A percentile compares a stretch with the other conserved stretches of the same genome.
These are phyloP conservation scores for Anisognathus igniventris DNA, from an alignment of 2,797 vertebrate species.

Conservation along the genomic window DNA sequence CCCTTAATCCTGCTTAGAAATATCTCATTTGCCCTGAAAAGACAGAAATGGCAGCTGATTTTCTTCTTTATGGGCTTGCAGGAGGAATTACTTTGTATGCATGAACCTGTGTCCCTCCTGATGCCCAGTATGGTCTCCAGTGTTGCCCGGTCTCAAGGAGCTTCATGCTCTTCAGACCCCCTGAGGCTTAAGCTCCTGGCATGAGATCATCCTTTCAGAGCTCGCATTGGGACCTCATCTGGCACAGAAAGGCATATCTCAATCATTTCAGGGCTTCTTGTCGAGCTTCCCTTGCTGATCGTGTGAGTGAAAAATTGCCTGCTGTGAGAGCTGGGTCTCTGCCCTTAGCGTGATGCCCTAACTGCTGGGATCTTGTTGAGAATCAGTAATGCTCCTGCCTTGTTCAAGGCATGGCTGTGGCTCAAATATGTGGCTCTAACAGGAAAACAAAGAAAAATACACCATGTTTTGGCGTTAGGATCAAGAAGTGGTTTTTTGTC, in stretches of 20 bases:
- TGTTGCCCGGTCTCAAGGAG: fast-evolving
- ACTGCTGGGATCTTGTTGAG: neutral
- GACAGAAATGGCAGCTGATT: neutral
- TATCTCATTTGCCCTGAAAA: neutral
- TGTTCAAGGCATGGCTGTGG: neutral
- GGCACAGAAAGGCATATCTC: neutral
- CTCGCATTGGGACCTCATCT: neutral
- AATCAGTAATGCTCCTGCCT: neutral
- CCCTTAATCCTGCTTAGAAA: neutral
- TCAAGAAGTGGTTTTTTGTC: neutral
- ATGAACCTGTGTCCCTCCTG: neutral
- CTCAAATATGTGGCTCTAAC: neutral
- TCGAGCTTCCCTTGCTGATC: fast-evolving
- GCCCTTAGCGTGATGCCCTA: neutral
- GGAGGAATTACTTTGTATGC: neutral
- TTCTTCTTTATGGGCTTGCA: neutral
- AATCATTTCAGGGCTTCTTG: neutral
- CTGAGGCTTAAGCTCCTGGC: neutral
- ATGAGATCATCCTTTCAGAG: neutral
- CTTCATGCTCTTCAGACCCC: neutral
- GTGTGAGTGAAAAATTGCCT: neutral
- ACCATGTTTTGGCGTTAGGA: neutral
- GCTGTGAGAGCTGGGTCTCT: neutral
- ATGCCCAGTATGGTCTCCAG: neutral
- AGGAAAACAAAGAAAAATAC: neutral